Base-by-base conservation (phyloP, 2,113 vertebrate species). In the Corythaixoides concolor region DNA sequence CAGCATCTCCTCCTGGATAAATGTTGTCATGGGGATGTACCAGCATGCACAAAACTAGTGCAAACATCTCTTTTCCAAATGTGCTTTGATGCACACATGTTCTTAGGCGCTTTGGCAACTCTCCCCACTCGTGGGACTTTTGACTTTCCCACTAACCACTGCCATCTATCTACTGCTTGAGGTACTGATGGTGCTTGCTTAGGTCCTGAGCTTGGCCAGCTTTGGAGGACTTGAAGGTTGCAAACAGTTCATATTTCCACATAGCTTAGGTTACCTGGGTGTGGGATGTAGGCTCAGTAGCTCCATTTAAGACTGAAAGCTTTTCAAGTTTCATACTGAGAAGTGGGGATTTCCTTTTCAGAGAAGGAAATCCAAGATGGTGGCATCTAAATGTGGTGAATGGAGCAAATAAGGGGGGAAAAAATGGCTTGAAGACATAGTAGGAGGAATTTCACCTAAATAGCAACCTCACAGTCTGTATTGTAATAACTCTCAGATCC, bases 361-460 rank as follows among this genome's bases (percentile, higher is more conserved):
- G 67, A 73, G 47, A 91, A 56, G 60, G 56, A 93, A 91, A 81
- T 93, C n/a, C 88, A 88, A 77, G 70, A 82, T 69, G 91, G 89
- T 92, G 78, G 67, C 63, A 82, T 59, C 56, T 73, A 47, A 86
- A 91, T 81, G 72, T 85, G 87, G 88, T 93, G 58, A 92, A 85
- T 20, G 28, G 80, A 89, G 43, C 52, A 73, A n/a, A 64, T 22
- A 55, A 66, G 14, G 91, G 35, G 15, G 92, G 30, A 23, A 2
- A 19, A 49, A 66, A 24, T 55, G 35, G 17, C 81, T 74, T 69
- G 67, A 90, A 94, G 50, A 62, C 69, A 66, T 9, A 9, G n/a
- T 67, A 66, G 63, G 43, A 95, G 83, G 45, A 92, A 94, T 92
- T 94, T 62, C n/a, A 55, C 78, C 85, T 84, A 89, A 89, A 95